Evolutionary conservation across 2,888 invertebrate species (phyloP).

Genomic region (Carterocephalus palaemon): DNA sequence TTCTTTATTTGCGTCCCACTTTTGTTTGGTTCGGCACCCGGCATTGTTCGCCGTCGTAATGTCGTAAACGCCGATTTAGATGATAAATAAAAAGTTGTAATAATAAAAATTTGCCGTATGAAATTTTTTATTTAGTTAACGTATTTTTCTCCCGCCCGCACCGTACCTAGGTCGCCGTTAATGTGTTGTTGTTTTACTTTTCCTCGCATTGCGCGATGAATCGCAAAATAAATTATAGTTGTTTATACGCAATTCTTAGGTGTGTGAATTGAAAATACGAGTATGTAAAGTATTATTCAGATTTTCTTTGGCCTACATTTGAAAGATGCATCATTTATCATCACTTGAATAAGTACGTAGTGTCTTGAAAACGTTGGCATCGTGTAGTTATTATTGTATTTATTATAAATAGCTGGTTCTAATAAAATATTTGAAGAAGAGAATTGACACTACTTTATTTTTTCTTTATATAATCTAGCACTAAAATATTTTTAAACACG

Average conservation of each 20-base stretch:
- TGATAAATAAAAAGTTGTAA: slow-evolving; percentile 78
- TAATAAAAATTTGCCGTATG: slow-evolving; percentile 44
- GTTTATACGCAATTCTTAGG: slow-evolving; percentile 17
- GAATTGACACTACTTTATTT: no score
- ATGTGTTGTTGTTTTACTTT: slow-evolving; percentile 32
- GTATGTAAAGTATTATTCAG: neutral
- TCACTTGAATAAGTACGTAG: no score
- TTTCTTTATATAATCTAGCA: no score
- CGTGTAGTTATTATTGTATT: no score
- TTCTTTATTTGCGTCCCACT: slow-evolving; percentile 79
- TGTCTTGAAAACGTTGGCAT: no score
- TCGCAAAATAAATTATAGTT: slow-evolving; percentile 32
- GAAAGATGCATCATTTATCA: no score
- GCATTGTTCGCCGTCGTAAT: slow-evolving; percentile 76
- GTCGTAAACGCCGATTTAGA: slow-evolving; percentile 76
- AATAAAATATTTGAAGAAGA: no score
- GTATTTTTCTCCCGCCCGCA: slow-evolving; percentile 36
- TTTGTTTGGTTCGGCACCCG: slow-evolving; percentile 74
- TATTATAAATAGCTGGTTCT: no score
- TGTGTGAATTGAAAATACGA: slow-evolving; percentile 16
- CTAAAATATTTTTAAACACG: no score
- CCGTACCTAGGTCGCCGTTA: no score
- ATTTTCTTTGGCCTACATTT: neutral
- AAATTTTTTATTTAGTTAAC: slow-evolving; percentile 39
- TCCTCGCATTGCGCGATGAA: slow-evolving; percentile 31